phyloP scores from a whole-genome alignment of 2,888 invertebrate species.

The Hyppa rectilinea region DNA sequence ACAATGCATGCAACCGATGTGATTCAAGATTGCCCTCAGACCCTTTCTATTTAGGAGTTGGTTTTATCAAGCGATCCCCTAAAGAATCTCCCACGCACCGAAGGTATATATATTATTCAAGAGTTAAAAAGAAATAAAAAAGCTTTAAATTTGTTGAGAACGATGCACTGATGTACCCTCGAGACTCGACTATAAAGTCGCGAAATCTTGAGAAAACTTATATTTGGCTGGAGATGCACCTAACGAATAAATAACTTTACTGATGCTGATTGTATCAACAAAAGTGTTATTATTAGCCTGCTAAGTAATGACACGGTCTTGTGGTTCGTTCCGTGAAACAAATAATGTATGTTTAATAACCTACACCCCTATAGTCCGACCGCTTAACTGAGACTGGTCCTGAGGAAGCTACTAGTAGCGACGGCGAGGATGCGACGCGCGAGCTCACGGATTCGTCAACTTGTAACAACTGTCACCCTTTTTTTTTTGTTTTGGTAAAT shows the following conservation, averaged over 20 bases:
- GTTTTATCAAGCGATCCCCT: conserved; percentile 53
- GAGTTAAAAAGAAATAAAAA: conserved; percentile 57
- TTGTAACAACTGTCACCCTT: no score
- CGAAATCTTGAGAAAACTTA: conserved; percentile 30
- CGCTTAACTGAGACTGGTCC: no score
- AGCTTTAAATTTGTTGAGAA: conserved; percentile 52
- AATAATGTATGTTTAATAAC: neutral
- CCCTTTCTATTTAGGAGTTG: conserved; percentile 49
- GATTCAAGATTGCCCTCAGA: conserved; percentile 43
- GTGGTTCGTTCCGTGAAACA: neutral
- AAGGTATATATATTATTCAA: conserved; percentile 61
- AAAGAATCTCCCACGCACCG: conserved; percentile 52
- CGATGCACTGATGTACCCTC: conserved; percentile 43
- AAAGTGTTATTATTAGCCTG: neutral
- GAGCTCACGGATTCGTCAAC: no score
- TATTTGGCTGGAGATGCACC: conserved; percentile 12
- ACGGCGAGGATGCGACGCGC: no score
- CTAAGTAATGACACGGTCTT: no score
- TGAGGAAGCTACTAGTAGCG: no score
- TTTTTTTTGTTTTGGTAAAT: no score
- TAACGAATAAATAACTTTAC: conserved; percentile 1
- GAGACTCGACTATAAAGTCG: conserved; percentile 50
- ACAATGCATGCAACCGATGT: conserved; percentile 43
- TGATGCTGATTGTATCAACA: neutral
- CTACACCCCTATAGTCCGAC: no score